Conservation (phyloP, 1,140 invertebrate genomes). For the Drosophila rhopaloa region DNA sequence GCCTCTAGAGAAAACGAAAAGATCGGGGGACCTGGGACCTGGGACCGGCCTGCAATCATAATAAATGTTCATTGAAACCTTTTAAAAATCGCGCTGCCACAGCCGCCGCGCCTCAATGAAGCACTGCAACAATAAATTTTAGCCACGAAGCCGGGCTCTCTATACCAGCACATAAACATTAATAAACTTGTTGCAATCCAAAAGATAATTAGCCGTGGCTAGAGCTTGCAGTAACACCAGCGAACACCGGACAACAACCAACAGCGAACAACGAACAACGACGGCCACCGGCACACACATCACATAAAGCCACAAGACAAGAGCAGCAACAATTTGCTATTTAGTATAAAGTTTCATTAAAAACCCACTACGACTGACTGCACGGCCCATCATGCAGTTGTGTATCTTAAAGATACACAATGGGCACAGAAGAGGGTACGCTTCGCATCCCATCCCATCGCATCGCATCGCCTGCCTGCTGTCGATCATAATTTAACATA, state of each 20-base stretch:
- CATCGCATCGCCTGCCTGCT: conserved; percentile 68
- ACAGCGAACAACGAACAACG: conserved; percentile 7
- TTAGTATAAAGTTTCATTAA: conserved; percentile 83
- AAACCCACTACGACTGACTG: conserved; percentile 60
- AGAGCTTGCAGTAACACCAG: conserved; percentile 53
- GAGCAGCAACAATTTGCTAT: conserved; percentile 76
- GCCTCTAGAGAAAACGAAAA: conserved; percentile 16
- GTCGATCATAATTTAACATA: conserved; percentile 84
- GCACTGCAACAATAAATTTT: conserved; percentile 79
- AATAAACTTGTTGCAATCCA: conserved; percentile 83
- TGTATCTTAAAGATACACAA: conserved; percentile 35
- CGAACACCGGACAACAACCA: conserved; percentile 24
- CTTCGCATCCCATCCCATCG: neutral
- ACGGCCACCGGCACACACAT: conserved; percentile 29
- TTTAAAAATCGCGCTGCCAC: conserved; percentile 74
- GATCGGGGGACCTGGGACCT: conserved; percentile 8
- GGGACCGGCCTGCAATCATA: conserved; percentile 70
- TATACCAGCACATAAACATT: conserved; percentile 71
- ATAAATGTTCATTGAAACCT: conserved; percentile 83
- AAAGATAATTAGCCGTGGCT: conserved; percentile 80
- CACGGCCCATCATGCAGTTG: conserved; percentile 13
- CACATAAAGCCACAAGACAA: conserved; percentile 41
- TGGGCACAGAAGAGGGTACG: conserved; percentile 3
- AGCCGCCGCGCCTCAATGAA: conserved; percentile 71
- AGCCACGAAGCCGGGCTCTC: conserved; percentile 46